Evolutionary conservation across 2,888 invertebrate species (phyloP).

Genomic region (Thera obeliscata): DNA sequence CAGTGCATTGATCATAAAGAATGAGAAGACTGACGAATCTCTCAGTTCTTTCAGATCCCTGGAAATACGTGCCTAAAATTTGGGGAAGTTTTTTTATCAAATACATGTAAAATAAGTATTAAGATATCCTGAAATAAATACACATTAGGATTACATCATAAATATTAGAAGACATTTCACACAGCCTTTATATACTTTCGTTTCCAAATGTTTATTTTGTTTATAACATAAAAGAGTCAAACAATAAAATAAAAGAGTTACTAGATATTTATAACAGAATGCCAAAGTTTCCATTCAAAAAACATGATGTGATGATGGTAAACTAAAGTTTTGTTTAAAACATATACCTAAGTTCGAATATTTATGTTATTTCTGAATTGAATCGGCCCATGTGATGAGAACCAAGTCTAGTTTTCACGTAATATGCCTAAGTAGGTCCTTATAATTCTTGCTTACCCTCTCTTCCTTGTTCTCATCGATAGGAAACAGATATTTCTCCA

Average conservation of each 20-base stretch:
- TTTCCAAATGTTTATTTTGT: no score
- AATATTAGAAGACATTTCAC: slow-evolving; percentile 3
- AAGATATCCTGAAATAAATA: slow-evolving; percentile 56
- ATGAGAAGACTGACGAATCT: slow-evolving; percentile 97
- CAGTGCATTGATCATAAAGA: slow-evolving; percentile 99
- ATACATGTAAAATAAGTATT: slow-evolving; percentile 41
- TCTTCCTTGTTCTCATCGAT: slow-evolving; percentile 96
- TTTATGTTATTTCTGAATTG: no score
- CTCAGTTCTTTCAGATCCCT: slow-evolving; percentile 96
- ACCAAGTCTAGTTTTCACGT: not conserved
- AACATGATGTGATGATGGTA: no score
- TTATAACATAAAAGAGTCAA: no score
- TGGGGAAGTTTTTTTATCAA: slow-evolving; percentile 61
- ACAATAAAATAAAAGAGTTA: no score
- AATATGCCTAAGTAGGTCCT: not conserved
- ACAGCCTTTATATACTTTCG: no score
- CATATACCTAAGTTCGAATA: no score
- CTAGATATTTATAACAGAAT: no score
- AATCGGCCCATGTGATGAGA: no score
- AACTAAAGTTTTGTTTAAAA: no score
- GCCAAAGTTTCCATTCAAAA: no score
- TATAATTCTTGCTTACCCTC: slow-evolving; percentile 86
- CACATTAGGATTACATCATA: slow-evolving; percentile 35
- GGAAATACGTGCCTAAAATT: slow-evolving; percentile 95
- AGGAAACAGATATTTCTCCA: slow-evolving; percentile 97